These are phyloP conservation scores for Eupsilia transversa DNA, from an alignment of 2,888 invertebrate species.

Conservation along the genomic window DNA sequence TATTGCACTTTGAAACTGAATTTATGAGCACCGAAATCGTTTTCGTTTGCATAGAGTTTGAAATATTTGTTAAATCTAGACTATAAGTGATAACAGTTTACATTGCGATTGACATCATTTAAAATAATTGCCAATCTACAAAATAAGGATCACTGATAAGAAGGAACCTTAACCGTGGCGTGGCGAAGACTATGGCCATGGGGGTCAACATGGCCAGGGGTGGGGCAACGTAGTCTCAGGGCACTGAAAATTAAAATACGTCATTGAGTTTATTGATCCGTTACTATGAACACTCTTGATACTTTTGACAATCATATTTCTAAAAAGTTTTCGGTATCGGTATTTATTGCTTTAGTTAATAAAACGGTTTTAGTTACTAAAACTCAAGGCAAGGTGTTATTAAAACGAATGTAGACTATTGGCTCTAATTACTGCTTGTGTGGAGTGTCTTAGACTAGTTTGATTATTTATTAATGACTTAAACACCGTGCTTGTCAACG, in stretches of 20 bases:
- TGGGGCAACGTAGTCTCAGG: too few species aligned
- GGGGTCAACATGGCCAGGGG: too few species aligned
- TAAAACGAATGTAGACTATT: not conserved
- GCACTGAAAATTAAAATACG: too few species aligned
- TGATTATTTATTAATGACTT: slow-evolving; percentile 18
- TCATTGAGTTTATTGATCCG: too few species aligned
- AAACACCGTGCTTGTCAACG: slow-evolving; percentile 19
- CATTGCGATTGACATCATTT: not conserved
- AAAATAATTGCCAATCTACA: not conserved
- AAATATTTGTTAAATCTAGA: not conserved
- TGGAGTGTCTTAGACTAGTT: not conserved
- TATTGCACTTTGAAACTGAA: slow-evolving; percentile 29
- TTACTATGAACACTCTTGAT: not conserved
- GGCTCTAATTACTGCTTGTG: not conserved
- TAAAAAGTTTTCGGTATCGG: not conserved
- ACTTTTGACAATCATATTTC: not conserved
- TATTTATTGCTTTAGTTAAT: not conserved
- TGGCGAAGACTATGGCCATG: too few species aligned
- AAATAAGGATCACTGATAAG: not conserved
- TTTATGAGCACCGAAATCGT: slow-evolving; percentile 40
- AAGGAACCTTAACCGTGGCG: too few species aligned
- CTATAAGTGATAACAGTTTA: too few species aligned
- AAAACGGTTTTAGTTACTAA: not conserved
- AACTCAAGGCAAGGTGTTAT: not conserved
- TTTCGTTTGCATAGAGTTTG: not conserved